Evolutionary conservation across 2,888 invertebrate species (phyloP), one percentile per base, ranked within the genome.

Genomic region (Oxyscelio sp.): DNA sequence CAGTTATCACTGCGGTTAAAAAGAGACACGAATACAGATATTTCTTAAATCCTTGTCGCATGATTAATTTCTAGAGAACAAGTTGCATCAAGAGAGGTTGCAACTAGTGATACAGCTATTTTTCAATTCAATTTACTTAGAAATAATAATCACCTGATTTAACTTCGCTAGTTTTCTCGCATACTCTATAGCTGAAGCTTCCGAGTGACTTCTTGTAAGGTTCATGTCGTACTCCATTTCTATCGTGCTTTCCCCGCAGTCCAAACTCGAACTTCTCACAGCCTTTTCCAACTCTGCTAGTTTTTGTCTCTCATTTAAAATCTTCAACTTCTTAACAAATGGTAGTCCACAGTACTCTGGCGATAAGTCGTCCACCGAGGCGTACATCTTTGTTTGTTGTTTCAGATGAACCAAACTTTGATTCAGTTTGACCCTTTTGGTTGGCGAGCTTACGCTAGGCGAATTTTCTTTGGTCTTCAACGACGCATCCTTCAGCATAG

Each of bases 291-390:
- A 95, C 92, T 97, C 97, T 34, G 97, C 97, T 83, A 98, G 94
- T 94, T 98, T 98, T 92, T 98, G 98, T 9, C 98, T 95, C 94
- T 98, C 98, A 93, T 98, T 98, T 56, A 98, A 95, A 88, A 98
- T 98, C 95, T 98, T 98, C 59, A 98, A 94, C 90, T 98, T 97
- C 94, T 98, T 98, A 0, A 98, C 98, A 92, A 98, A 98, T 0
- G 98, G 98, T 79, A 98, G 94, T 13, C 97, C 97, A 63, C 97
- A 97, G 90, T 98, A 98, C 92, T 98, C 98, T 0, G 98, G 98
- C 8, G 97, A 98, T 38, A 98, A 94, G 93, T 98, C 98, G 90
- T 97, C 97, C 63, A 98, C 97, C n/a, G n/a, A n/a, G n/a, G n/a
- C n/a, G n/a, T n/a, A n/a, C n/a, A n/a, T n/a, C n/a, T n/a, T n/a